Conservation (phyloP, 2,113 vertebrate genomes). For the Pongo pygmaeus region DNA sequence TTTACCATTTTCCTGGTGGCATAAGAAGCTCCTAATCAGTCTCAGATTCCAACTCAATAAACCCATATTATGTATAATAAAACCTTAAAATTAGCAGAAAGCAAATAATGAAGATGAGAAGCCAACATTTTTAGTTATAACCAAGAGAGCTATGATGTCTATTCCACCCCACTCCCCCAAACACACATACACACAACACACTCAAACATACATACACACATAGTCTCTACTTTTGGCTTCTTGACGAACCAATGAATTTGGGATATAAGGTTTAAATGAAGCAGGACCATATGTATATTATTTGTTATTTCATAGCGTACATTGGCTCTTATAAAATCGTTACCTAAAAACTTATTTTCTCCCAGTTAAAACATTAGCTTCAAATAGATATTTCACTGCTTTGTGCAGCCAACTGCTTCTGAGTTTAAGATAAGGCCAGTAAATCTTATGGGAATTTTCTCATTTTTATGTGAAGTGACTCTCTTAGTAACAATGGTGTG, state of each 20-base stretch:
- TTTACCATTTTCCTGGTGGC: neutral
- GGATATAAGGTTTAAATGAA: neutral
- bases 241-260: neutral
- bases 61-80: neutral
- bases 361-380: neutral
- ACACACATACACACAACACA: neutral
- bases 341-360: neutral
- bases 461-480: neutral
- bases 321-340: neutral
- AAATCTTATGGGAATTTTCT: neutral
- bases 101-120: neutral
- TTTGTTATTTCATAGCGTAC: neutral
- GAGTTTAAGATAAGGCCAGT: neutral
- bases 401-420: neutral
- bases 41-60: neutral
- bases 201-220: neutral
- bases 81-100: neutral
- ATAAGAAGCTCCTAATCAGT: neutral
- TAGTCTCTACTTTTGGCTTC: neutral
- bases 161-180: neutral
- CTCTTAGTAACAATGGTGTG: neutral
- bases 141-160: neutral
- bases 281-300: neutral
- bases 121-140: neutral
- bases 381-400: neutral